A percentile compares a stretch with the other conserved stretches of the same genome.
Evolutionary conservation across 1,140 invertebrate species (phyloP).

Genomic region (Matsumurasca onukii): DNA sequence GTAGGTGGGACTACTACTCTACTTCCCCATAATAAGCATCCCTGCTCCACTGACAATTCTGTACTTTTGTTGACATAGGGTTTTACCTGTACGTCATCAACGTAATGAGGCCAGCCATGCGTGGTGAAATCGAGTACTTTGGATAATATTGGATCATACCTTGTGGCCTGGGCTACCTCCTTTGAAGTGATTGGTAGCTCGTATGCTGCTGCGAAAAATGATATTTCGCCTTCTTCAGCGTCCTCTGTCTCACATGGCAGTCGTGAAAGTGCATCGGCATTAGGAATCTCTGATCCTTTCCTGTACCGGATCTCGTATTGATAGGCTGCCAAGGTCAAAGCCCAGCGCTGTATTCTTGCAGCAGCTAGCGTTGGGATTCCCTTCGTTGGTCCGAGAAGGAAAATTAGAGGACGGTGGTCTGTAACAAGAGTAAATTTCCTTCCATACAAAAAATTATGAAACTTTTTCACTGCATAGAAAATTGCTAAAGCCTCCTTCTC

Average conservation of each 20-base stretch:
- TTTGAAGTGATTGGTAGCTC: background rate
- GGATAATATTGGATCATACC: too few species aligned
- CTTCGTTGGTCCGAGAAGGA: slow-evolving; percentile 20
- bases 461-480: background rate
- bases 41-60: too few species aligned
- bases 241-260: background rate
- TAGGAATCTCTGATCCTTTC: slow-evolving; percentile 1
- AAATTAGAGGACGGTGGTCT: slow-evolving; percentile 15
- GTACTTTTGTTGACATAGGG: too few species aligned
- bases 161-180: background rate
- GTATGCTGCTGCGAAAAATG: background rate
- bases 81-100: too few species aligned
- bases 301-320: background rate
- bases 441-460: slow-evolving; percentile 23
- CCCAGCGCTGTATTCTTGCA: slow-evolving; percentile 13
- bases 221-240: background rate
- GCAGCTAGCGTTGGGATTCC: slow-evolving; percentile 20
- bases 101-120: slow-evolving; percentile 19
- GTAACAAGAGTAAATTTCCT: too few species aligned
- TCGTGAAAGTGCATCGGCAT: slow-evolving; percentile 15
- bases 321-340: slow-evolving; percentile 7
- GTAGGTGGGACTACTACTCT: slow-evolving; percentile 44
- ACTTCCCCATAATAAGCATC: slow-evolving; percentile 30
- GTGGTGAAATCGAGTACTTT: background rate
- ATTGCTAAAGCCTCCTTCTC: slow-evolving; percentile 24